Percentiles rank a stretch among this genome's conserved stretches.
These are phyloP conservation scores for Apamea monoglypha DNA, from an alignment of 2,888 invertebrate genomes.

Conservation along the genomic window DNA sequence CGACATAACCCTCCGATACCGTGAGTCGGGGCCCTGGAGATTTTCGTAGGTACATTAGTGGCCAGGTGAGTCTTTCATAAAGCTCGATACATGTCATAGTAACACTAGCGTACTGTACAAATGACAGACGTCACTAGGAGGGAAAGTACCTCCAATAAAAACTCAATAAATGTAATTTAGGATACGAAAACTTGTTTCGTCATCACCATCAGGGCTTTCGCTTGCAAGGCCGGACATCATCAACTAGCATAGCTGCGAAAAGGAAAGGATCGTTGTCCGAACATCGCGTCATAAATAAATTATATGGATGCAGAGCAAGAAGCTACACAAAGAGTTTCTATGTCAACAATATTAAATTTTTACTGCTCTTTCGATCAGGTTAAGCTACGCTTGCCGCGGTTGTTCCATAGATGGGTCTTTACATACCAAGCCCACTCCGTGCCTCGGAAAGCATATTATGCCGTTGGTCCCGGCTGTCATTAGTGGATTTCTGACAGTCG, in stretches of 20 bases:
- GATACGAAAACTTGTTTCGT: constrained; percentile 1
- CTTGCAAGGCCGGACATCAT: not conserved
- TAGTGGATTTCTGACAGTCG: too few relatives aligned
- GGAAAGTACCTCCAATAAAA: not conserved
- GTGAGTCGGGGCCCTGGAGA: not conserved
- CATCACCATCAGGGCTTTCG: not conserved
- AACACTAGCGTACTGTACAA: not conserved
- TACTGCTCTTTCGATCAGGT: not conserved
- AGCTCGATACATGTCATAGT: too few relatives aligned
- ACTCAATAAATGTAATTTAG: not conserved
- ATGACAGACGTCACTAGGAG: not conserved
- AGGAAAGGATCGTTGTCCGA: not conserved
- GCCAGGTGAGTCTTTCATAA: not conserved
- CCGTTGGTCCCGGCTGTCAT: too few relatives aligned
- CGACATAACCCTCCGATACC: not conserved
- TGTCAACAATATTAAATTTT: not conserved
- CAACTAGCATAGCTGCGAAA: constrained; percentile 7
- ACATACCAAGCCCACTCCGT: too few relatives aligned
- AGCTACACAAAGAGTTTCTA: not conserved
- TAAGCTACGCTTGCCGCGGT: too few relatives aligned
- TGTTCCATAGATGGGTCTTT: too few relatives aligned
- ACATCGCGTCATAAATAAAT: not conserved
- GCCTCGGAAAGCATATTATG: too few relatives aligned
- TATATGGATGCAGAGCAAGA: not conserved
- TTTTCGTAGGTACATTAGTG: not conserved